These are phyloP conservation scores for Megatriorchis doriae DNA, from an alignment of 2,113 vertebrate species.

Conservation along the genomic window DNA sequence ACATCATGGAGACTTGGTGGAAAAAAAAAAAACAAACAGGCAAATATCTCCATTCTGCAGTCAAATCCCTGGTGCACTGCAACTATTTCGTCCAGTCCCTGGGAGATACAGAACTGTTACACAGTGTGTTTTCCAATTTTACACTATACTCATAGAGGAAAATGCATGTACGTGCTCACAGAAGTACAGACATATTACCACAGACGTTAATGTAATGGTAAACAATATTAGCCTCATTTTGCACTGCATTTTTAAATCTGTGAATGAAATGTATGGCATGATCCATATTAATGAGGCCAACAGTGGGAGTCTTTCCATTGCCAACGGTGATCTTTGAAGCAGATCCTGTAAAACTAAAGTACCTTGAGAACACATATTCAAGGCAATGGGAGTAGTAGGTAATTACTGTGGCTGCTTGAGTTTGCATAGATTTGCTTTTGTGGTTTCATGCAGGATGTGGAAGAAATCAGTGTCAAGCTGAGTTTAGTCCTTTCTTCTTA, in stretches of 20 bases:
- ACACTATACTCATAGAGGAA: background rate
- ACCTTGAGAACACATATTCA: background rate
- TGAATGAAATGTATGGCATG: background rate
- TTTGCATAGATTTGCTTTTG: slow-evolving; percentile 12
- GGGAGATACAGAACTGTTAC: background rate
- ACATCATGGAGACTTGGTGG: background rate
- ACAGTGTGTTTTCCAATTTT: background rate
- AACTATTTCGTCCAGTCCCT: background rate
- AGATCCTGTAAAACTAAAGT: background rate
- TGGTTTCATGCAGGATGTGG: slow-evolving; percentile 47
- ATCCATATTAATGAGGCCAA: background rate
- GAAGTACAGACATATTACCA: background rate
- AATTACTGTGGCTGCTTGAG: background rate
- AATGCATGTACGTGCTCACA: background rate
- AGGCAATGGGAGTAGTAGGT: background rate
- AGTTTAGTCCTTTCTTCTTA: slow-evolving; percentile 11
- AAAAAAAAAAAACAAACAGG: background rate
- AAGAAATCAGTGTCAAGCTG: slow-evolving; percentile 35
- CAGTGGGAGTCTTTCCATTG: background rate
- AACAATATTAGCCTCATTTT: background rate
- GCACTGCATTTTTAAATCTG: background rate
- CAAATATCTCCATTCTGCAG: background rate
- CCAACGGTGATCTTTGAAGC: background rate
- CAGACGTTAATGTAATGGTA: background rate
- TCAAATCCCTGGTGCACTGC: background rate